Evolutionary conservation across 1,140 invertebrate species (phyloP).

Genomic region (Nasonia vitripennis): DNA sequence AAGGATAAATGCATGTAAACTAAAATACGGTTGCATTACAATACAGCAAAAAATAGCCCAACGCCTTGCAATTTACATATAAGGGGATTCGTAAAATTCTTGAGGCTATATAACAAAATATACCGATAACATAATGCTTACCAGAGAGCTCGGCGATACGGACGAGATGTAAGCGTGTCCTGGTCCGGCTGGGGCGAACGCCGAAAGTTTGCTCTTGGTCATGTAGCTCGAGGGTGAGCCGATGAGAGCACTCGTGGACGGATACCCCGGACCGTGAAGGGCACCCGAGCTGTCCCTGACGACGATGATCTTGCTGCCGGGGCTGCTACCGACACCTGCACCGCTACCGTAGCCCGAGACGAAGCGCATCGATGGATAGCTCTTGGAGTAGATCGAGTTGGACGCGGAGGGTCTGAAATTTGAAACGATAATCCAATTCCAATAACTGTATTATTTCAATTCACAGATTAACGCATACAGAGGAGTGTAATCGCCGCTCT

Average conservation of each 20-base stretch:
- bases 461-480: too few relatives aligned
- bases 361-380: conserved; percentile 43
- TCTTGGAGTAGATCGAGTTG: conserved; percentile 44
- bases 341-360: neutral
- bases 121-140: neutral
- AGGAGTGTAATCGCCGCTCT: too few relatives aligned
- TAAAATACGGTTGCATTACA: too few relatives aligned
- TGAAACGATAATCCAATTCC: neutral
- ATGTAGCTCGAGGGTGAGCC: conserved; percentile 15
- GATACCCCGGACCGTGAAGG: neutral
- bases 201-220: conserved; percentile 29
- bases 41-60: too few relatives aligned
- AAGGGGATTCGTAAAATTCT: too few relatives aligned
- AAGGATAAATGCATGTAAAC: too few relatives aligned
- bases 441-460: too few relatives aligned
- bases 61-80: too few relatives aligned
- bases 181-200: conserved; percentile 4
- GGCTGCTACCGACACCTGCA: neutral
- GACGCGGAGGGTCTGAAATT: neutral
- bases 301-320: conserved; percentile 34
- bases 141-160: conserved; percentile 33
- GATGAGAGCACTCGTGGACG: neutral
- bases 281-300: conserved; percentile 9
- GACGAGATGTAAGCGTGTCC: conserved; percentile 19
- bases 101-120: too few relatives aligned